These are phyloP conservation scores for Rugalucina vietnamica DNA, from an alignment of 2,888 invertebrate species.

Conservation along the genomic window DNA sequence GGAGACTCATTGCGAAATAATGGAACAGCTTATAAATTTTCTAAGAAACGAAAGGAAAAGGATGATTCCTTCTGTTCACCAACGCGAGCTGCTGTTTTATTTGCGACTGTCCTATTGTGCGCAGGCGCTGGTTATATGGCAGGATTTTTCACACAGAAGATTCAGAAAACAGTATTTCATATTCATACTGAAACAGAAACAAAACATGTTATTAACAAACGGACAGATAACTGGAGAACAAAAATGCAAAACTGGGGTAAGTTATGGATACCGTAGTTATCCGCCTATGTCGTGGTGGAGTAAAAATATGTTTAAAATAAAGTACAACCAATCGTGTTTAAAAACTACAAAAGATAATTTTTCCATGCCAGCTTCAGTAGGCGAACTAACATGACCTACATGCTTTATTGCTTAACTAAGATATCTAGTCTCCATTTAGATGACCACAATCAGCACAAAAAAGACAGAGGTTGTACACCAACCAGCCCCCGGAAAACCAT, in stretches of 20 bases:
- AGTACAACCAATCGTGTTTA: too few relatives aligned
- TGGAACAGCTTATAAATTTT: constrained; percentile 55
- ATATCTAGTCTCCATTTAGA: too few relatives aligned
- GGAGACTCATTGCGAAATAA: constrained; percentile 22
- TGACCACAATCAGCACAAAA: too few relatives aligned
- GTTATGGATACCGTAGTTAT: too few relatives aligned
- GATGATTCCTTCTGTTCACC: constrained; percentile 60
- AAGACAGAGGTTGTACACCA: too few relatives aligned
- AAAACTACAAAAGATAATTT: too few relatives aligned
- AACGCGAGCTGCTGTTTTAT: constrained; percentile 59
- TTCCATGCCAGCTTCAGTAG: too few relatives aligned
- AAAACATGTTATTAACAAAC: constrained; percentile 20
- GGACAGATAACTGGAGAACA: constrained; percentile 65
- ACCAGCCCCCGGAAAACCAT: too few relatives aligned
- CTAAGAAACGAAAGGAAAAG: constrained; percentile 19
- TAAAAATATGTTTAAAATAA: too few relatives aligned
- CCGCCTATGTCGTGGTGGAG: too few relatives aligned
- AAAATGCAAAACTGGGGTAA: constrained; percentile 68
- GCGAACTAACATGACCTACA: too few relatives aligned
- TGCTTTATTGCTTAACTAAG: too few relatives aligned
- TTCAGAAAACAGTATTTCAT: neutral
- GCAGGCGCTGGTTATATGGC: constrained; percentile 65
- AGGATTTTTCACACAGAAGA: constrained; percentile 59
- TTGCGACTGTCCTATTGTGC: constrained; percentile 59
- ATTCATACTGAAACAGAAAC: neutral